phyloP scores from a whole-genome alignment of 2,113 vertebrate genomes.

The Burhinus oedicnemus region DNA sequence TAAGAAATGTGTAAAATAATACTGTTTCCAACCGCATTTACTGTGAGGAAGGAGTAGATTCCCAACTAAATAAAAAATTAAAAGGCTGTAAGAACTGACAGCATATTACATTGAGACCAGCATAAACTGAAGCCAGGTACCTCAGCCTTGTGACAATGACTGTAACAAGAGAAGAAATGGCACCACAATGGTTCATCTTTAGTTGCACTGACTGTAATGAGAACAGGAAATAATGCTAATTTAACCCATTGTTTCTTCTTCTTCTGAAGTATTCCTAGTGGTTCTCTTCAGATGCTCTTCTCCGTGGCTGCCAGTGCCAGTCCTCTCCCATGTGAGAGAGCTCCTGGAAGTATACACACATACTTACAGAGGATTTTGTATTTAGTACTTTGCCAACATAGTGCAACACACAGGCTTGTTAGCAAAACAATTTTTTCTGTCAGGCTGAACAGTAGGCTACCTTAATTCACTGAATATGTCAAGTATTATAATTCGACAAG shows the following conservation, averaged over 20 bases:
- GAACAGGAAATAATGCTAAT: neutral
- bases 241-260: neutral
- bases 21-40: no score
- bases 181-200: neutral
- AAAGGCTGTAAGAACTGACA: neutral
- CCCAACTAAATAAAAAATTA: neutral
- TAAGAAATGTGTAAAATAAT: neutral
- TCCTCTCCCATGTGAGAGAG: neutral
- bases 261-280: neutral
- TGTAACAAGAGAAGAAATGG: neutral
- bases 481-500: neutral
- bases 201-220: neutral
- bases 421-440: neutral
- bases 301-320: neutral
- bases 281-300: neutral
- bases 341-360: neutral
- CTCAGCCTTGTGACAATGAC: neutral
- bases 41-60: neutral
- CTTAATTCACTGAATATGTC: neutral
- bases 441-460: neutral
- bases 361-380: neutral
- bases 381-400: neutral
- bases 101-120: neutral
- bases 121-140: neutral
- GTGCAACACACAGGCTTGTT: neutral